These are phyloP conservation scores for Xenentodon cancila DNA, from an alignment of 2,797 vertebrate species.

Conservation along the genomic window DNA sequence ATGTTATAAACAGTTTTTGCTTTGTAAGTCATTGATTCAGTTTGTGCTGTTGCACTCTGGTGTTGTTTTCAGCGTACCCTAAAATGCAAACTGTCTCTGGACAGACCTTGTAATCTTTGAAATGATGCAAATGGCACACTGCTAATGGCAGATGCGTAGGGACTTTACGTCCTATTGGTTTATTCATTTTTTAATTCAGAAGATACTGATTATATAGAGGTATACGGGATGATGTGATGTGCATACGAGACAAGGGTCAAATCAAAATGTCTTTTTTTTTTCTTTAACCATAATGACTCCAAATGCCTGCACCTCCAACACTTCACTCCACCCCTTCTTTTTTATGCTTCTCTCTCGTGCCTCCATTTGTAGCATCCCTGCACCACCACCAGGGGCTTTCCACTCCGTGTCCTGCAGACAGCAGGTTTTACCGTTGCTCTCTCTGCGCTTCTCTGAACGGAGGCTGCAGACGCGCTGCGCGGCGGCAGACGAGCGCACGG, in stretches of 20 bases:
- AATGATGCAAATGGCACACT: background rate
- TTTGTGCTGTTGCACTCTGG: background rate
- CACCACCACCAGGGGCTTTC: conserved; percentile 84
- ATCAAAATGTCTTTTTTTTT: conserved; percentile 2
- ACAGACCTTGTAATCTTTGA: background rate
- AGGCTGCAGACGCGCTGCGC: conserved; percentile 72
- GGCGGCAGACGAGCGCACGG: conserved; percentile 61
- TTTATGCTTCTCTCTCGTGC: conserved; percentile 14
- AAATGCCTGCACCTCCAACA: conserved; percentile 13
- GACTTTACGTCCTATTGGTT: background rate
- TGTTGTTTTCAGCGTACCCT: too few relatives aligned
- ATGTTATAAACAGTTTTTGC: background rate
- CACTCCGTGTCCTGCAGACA: conserved; percentile 59
- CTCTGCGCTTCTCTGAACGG: conserved; percentile 54
- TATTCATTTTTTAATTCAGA: background rate
- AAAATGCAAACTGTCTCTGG: background rate
- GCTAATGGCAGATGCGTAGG: background rate
- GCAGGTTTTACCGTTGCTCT: conserved; percentile 38
- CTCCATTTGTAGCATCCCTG: conserved; percentile 66
- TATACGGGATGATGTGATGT: too few relatives aligned
- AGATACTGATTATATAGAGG: background rate
- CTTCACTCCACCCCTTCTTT: conserved; percentile 13
- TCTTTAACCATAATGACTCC: conserved; percentile 1
- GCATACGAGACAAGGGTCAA: background rate
- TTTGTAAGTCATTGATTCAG: background rate